phyloP scores from a whole-genome alignment of 2,113 vertebrate species.

The Rissa tridactyla region DNA sequence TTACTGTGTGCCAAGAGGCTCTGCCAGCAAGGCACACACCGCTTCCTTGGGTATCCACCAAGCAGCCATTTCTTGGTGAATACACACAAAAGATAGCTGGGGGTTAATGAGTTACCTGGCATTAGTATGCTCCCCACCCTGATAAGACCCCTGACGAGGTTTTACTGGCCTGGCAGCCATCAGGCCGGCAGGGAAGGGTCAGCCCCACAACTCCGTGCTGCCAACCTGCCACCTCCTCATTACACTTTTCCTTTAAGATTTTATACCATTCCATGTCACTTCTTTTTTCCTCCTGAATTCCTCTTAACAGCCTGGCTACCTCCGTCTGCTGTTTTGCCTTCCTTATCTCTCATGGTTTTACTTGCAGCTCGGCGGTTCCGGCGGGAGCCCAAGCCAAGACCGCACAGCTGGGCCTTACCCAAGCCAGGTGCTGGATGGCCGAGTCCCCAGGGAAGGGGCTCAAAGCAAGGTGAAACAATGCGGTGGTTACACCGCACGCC shows the following conservation, averaged over 20 bases:
- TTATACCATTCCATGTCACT: not conserved
- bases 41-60: not conserved
- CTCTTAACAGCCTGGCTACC: not conserved
- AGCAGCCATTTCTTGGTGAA: not conserved
- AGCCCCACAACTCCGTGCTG: not conserved
- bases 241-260: not conserved
- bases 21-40: not conserved
- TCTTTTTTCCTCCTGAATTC: not conserved
- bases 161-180: not conserved
- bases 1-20: not conserved
- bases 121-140: not conserved
- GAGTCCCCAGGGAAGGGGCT: not conserved
- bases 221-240: not conserved
- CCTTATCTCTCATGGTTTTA: not conserved
- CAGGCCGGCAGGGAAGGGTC: not conserved
- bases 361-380: rapidly evolving
- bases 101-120: not conserved
- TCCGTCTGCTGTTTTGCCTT: rapidly evolving
- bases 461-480: not conserved
- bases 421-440: rapidly evolving
- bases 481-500: rapidly evolving
- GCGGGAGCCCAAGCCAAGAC: rapidly evolving
- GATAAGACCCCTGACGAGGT: not conserved
- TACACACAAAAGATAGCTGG: not conserved
- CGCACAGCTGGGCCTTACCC: rapidly evolving